These are phyloP conservation scores for Pegea sp. DNA, from an alignment of 23 tunicate species.

Conservation along the genomic window DNA sequence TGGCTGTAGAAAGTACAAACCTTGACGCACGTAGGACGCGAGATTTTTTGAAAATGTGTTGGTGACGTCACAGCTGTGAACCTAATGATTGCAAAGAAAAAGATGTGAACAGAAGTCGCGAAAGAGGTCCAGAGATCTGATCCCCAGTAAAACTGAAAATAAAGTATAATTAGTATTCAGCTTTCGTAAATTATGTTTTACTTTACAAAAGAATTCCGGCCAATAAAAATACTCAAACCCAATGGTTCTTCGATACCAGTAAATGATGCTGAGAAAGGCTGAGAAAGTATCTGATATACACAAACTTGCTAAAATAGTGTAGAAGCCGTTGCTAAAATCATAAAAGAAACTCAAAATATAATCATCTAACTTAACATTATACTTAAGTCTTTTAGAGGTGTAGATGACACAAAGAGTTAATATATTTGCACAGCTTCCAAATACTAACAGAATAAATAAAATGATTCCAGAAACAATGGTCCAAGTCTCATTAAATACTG, in stretches of 20 bases:
- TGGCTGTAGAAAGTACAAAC: not conserved
- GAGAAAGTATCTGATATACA: constrained; percentile 52
- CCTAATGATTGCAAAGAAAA: constrained; percentile 42
- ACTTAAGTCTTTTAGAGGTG: constrained; percentile 7
- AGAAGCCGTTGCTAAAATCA: constrained; percentile 17
- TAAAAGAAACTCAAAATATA: constrained; percentile 1
- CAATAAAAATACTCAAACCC: constrained; percentile 46
- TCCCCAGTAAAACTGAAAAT: constrained; percentile 47
- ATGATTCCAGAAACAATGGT: constrained; percentile 6
- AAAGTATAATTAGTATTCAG: not conserved
- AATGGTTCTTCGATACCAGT: constrained; percentile 55
- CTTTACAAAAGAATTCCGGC: constrained; percentile 57
- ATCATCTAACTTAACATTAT: not conserved
- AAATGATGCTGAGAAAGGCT: constrained; percentile 40
- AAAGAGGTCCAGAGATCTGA: constrained; percentile 44
- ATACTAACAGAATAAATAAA: constrained; percentile 4
- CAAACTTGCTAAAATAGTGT: constrained; percentile 35
- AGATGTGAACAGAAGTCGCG: constrained; percentile 46
- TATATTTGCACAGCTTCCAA: constrained; percentile 11
- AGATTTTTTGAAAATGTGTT: constrained; percentile 15
- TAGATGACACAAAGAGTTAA: constrained; percentile 12
- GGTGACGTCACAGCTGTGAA: constrained; percentile 46
- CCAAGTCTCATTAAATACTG: no score
- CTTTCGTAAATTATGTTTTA: not conserved
- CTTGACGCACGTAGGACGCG: not conserved